Evolutionary conservation across 2,113 vertebrate genomes (phyloP).

Genomic region (Phyllopteryx taeniolatus): DNA sequence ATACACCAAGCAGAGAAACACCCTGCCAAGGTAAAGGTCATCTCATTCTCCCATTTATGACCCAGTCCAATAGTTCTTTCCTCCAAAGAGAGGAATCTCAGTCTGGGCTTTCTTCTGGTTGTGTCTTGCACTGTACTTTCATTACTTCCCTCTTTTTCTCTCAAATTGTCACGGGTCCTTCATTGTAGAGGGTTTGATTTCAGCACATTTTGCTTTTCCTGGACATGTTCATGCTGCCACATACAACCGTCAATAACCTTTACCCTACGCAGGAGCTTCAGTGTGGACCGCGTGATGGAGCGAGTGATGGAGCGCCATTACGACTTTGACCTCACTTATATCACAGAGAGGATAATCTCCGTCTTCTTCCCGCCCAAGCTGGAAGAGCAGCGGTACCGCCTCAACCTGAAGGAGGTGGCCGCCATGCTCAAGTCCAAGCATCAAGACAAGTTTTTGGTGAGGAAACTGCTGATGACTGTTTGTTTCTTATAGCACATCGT

Average conservation of each 20-base stretch:
- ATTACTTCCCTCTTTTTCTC: slow-evolving; percentile 1
- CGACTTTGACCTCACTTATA: slow-evolving; percentile 90
- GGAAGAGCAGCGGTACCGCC: slow-evolving; percentile 84
- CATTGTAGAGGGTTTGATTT: background rate
- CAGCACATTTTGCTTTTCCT: background rate
- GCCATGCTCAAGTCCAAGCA: slow-evolving; percentile 90
- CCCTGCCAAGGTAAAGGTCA: slow-evolving; percentile 59
- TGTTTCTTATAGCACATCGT: background rate
- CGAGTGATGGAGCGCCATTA: slow-evolving; percentile 87
- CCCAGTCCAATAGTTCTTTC: background rate
- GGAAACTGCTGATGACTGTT: slow-evolving; percentile 16
- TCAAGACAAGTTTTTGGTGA: slow-evolving; percentile 88
- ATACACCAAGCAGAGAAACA: slow-evolving; percentile 68
- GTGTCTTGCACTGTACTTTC: background rate
- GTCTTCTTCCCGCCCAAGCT: slow-evolving; percentile 85
- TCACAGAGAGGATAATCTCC: slow-evolving; percentile 89
- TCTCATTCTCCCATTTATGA: background rate
- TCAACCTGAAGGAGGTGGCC: slow-evolving; percentile 86
- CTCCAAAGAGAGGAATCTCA: background rate
- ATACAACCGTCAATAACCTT: slow-evolving; percentile 3
- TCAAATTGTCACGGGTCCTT: background rate
- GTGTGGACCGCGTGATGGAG: slow-evolving; percentile 86
- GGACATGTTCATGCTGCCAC: background rate
- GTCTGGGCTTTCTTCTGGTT: background rate
- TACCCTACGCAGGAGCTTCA: slow-evolving; percentile 78